phyloP scores from a whole-genome alignment of 2,888 invertebrate genomes.

The Ichneumoninae sp. region DNA sequence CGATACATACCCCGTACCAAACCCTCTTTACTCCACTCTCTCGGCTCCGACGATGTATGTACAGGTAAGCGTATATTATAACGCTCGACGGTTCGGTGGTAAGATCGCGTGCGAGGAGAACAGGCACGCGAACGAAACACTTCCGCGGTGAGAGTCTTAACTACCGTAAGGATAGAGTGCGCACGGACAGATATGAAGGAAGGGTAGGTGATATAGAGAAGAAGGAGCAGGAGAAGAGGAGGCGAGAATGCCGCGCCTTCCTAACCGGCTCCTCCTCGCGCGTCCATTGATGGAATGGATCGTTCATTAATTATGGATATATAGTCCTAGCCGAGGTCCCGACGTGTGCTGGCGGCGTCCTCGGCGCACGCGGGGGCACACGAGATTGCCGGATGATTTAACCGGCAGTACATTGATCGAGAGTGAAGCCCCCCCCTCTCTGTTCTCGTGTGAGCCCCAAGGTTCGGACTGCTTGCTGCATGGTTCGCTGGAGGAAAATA shows the following conservation, averaged over 20 bases:
- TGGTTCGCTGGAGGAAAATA: slow-evolving; percentile 45
- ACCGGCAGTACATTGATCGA: slow-evolving; percentile 65
- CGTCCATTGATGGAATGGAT: slow-evolving; percentile 70
- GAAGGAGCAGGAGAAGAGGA: slow-evolving; percentile 10
- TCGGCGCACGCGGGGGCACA: slow-evolving; percentile 39
- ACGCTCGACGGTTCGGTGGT: slow-evolving; percentile 31
- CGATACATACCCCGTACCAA: slow-evolving; percentile 22
- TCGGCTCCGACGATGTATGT: not conserved
- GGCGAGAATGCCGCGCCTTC: slow-evolving; percentile 60
- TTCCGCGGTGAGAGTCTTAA: slow-evolving; percentile 66
- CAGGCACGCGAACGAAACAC: slow-evolving; percentile 68
- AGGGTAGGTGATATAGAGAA: slow-evolving; percentile 19
- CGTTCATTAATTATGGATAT: slow-evolving; percentile 76
- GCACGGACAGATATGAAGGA: slow-evolving; percentile 45
- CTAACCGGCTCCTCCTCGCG: slow-evolving; percentile 64
- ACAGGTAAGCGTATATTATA: slow-evolving; percentile 50
- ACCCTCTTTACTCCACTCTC: slow-evolving; percentile 21
- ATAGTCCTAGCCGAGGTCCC: slow-evolving; percentile 48
- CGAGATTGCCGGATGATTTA: slow-evolving; percentile 67
- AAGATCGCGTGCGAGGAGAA: slow-evolving; percentile 61
- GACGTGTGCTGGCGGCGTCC: slow-evolving; percentile 46
- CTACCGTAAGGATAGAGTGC: slow-evolving; percentile 61
- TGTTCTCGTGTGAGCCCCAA: slow-evolving; percentile 33
- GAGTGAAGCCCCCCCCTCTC: slow-evolving; percentile 35
- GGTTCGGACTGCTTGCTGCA: slow-evolving; percentile 11